Evolutionary conservation across 2,113 vertebrate species (phyloP).

Genomic region (Cavia porcellus): DNA sequence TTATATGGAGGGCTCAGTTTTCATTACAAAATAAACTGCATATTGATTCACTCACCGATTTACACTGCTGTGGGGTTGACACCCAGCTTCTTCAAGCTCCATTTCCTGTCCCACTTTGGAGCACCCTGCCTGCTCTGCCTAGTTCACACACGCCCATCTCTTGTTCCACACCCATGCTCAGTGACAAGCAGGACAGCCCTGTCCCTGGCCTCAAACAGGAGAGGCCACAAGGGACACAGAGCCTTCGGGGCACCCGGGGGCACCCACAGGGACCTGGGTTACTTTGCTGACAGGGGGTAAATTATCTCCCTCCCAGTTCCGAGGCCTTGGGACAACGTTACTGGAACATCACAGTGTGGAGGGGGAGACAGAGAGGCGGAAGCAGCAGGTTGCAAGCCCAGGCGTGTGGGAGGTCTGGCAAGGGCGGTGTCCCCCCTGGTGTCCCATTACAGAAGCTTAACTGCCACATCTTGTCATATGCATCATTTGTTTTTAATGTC

Average conservation of each 20-base stretch:
- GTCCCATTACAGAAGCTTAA: not conserved
- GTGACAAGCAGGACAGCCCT: too few relatives aligned
- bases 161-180: not conserved
- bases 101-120: not conserved
- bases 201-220: not conserved
- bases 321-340: too few relatives aligned
- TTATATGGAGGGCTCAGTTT: not conserved
- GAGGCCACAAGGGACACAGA: not conserved
- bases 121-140: not conserved
- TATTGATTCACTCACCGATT: not conserved
- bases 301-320: not conserved
- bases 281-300: not conserved
- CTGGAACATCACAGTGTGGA: fast-evolving
- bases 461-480: not conserved
- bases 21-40: not conserved
- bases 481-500: not conserved
- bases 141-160: not conserved
- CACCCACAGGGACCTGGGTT: not conserved
- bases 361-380: too few relatives aligned
- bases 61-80: not conserved
- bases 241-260: too few relatives aligned
- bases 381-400: not conserved
- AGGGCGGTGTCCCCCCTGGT: not conserved
- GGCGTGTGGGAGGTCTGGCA: fast-evolving
- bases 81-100: not conserved